Percentiles rank a stretch among this genome's conserved stretches.
Conservation (phyloP, 2,113 vertebrate genomes). For the Dipodomys ordii region DNA sequence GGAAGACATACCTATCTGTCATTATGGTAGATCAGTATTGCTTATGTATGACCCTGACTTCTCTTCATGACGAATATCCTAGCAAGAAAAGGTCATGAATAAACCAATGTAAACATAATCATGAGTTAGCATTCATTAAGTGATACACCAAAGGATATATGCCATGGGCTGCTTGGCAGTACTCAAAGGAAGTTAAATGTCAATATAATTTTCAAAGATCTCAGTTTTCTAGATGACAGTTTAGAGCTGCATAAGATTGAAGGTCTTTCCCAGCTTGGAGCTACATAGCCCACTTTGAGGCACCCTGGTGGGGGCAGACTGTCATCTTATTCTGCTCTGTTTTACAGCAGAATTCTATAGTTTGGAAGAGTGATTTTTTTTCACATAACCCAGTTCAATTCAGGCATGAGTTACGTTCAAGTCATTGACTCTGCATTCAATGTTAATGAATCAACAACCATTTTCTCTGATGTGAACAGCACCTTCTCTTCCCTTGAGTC, state of each 20-base stretch:
- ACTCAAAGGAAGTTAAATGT: background rate
- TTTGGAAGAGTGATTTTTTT: conserved; percentile 3
- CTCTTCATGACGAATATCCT: background rate
- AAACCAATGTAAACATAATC: background rate
- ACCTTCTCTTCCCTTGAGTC: background rate
- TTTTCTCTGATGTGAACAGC: background rate
- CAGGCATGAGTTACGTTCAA: too few relatives aligned
- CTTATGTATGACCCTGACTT: background rate
- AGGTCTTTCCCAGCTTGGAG: background rate
- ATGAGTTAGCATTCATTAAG: background rate
- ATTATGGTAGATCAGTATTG: background rate
- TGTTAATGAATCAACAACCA: too few relatives aligned
- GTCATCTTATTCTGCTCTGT: background rate
- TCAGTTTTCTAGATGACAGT: conserved; percentile 8
- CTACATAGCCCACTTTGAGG: background rate
- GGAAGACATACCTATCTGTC: background rate
- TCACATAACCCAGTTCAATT: background rate
- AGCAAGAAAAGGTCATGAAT: background rate
- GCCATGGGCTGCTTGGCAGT: background rate
- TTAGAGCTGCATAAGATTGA: conserved; percentile 4
- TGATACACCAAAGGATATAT: too few relatives aligned
- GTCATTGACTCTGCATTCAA: too few relatives aligned
- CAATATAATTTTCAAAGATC: background rate
- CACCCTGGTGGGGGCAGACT: background rate
- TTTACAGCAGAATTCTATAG: background rate